Evolutionary conservation across 1,140 invertebrate species (phyloP).

Genomic region (Pseudoatta argentina): DNA sequence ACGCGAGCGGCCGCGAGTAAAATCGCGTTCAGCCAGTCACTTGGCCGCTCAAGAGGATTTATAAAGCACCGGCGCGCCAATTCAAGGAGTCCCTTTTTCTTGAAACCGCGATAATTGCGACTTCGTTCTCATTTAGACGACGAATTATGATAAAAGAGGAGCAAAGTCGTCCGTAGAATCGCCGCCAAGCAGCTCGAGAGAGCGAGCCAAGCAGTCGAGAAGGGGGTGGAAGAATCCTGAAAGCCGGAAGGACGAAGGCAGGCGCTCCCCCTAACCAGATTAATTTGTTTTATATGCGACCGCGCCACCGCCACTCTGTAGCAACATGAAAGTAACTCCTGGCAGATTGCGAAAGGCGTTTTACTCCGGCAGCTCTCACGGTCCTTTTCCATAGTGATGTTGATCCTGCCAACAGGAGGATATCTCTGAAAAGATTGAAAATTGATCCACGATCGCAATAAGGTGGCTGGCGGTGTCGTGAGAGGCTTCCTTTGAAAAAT

Average conservation of each 20-base stretch:
- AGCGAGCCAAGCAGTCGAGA: conserved; percentile 18
- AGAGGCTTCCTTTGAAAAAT: conserved; percentile 60
- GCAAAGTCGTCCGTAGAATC: conserved; percentile 73
- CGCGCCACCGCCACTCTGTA: conserved; percentile 78
- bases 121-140: conserved; percentile 77
- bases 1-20: conserved; percentile 51
- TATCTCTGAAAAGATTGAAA: conserved; percentile 61
- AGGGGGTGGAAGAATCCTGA: conserved; percentile 66
- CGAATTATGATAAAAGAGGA: conserved; percentile 78
- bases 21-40: conserved; percentile 62
- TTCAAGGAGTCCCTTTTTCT: conserved; percentile 63
- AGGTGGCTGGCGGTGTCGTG: conserved; percentile 53
- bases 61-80: conserved; percentile 65
- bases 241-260: conserved; percentile 77
- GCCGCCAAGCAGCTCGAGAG: conserved; percentile 64
- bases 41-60: conserved; percentile 69
- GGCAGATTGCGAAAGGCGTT: conserved; percentile 81
- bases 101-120: conserved; percentile 73
- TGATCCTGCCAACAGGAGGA: conserved; percentile 50
- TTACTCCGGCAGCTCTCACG: conserved; percentile 69
- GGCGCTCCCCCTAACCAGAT: conserved; percentile 82
- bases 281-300: conserved; percentile 84
- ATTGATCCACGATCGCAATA: conserved; percentile 62
- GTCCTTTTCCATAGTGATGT: conserved; percentile 20
- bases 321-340: conserved; percentile 81